Conservation (phyloP, 2,797 vertebrate genomes). For the Pagetopsis macropterus region DNA sequence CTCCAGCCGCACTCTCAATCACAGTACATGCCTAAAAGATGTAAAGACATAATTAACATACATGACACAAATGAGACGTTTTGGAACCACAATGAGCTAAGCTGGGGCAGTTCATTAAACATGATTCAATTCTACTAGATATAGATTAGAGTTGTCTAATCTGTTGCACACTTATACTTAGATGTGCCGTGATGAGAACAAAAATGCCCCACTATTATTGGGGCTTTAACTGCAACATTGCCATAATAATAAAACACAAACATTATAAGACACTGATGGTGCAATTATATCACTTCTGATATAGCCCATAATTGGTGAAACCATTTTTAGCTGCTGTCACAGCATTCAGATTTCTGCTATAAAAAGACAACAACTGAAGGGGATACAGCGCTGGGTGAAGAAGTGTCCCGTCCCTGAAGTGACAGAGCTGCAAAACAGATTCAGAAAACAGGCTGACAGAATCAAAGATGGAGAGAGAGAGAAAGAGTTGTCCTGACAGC, state of each 20-base stretch:
- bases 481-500: constrained; percentile 73
- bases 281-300: constrained; percentile 66
- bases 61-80: background rate
- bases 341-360: constrained; percentile 66
- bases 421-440: constrained; percentile 67
- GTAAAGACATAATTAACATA: constrained; percentile 36
- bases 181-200: background rate
- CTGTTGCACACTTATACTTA: background rate
- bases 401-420: constrained; percentile 70
- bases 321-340: constrained; percentile 78
- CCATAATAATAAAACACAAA: constrained; percentile 21
- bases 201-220: background rate
- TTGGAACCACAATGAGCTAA: background rate
- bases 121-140: background rate
- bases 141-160: background rate
- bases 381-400: constrained; percentile 61
- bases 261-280: constrained; percentile 28
- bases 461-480: constrained; percentile 63
- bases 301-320: constrained; percentile 49
- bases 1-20: constrained; percentile 65
- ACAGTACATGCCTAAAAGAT: constrained; percentile 79
- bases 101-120: background rate
- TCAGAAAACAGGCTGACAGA: constrained; percentile 61
- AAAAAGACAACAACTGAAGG: constrained; percentile 75
- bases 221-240: background rate